Percentiles rank a stretch among this genome's conserved stretches.
Evolutionary conservation across 2,888 invertebrate genomes (phyloP).

Genomic region (Hydropsyche betteni): DNA sequence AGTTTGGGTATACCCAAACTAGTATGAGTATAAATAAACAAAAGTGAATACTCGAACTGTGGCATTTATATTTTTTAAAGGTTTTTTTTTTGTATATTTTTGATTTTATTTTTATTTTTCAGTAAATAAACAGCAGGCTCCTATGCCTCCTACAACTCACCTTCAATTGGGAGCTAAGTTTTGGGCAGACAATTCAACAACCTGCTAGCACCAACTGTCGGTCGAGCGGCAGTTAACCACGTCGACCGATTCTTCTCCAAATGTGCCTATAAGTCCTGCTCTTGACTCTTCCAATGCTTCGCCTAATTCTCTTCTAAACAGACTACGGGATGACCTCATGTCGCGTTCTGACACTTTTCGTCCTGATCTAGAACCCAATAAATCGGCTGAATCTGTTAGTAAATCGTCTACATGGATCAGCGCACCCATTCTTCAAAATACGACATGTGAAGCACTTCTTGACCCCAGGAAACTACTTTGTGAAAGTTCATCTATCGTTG

Average conservation of each 20-base stretch:
- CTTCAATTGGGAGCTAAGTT: conserved; percentile 67
- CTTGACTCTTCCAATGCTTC: conserved; percentile 27
- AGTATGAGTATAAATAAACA: too few species aligned
- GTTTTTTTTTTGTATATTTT: conserved; percentile 51
- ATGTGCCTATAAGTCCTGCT: conserved; percentile 39
- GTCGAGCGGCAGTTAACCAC: conserved; percentile 53
- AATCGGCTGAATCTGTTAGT: conserved; percentile 8
- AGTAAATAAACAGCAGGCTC: conserved; percentile 70
- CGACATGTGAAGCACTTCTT: conserved; percentile 49
- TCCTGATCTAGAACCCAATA: conserved; percentile 37
- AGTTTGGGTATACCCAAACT: too few species aligned
- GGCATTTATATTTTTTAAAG: too few species aligned
- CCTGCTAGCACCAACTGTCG: conserved; percentile 66
- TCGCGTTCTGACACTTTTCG: conserved; percentile 50
- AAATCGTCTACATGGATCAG: conserved; percentile 49
- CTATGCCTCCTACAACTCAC: conserved; percentile 67
- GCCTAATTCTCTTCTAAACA: conserved; percentile 27
- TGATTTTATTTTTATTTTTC: conserved; percentile 55
- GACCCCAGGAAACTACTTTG: conserved; percentile 50
- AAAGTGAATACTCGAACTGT: too few species aligned
- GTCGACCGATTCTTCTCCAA: conserved; percentile 41
- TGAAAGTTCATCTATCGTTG: conserved; percentile 51
- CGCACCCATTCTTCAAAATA: conserved; percentile 50
- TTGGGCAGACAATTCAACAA: conserved; percentile 64
- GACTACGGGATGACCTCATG: conserved; percentile 46